phyloP scores from a whole-genome alignment of 1,140 invertebrate genomes.

The Cecropterus lyciades region DNA sequence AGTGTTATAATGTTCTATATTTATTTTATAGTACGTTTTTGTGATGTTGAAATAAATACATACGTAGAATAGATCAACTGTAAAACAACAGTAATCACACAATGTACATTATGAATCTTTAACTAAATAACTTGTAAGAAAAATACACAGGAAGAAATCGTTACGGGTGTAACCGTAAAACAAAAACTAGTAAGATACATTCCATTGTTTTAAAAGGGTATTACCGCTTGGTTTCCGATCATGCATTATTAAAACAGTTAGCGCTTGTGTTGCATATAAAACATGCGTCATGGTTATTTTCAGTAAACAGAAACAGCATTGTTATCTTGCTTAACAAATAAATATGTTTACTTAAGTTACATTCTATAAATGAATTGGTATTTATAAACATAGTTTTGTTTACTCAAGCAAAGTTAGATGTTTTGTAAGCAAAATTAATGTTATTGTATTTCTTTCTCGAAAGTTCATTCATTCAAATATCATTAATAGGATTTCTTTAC shows the following conservation, averaged over 20 bases:
- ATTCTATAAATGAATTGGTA: neutral
- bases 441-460: too few relatives aligned
- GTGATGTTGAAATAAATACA: too few relatives aligned
- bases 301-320: slow-evolving; percentile 24
- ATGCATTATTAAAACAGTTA: slow-evolving; percentile 29
- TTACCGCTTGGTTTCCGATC: slow-evolving; percentile 35
- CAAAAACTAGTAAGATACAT: slow-evolving; percentile 23
- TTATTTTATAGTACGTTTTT: too few relatives aligned
- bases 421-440: neutral
- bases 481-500: too few relatives aligned
- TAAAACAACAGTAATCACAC: neutral
- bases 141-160: slow-evolving; percentile 11
- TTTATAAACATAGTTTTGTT: neutral
- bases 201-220: slow-evolving; percentile 29
- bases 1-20: too few relatives aligned
- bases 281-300: slow-evolving; percentile 17
- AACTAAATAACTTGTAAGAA: neutral
- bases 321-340: slow-evolving; percentile 2
- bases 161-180: slow-evolving; percentile 18
- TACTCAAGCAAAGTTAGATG: neutral
- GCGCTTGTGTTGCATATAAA: slow-evolving; percentile 20
- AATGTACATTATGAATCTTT: neutral
- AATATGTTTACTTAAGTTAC: neutral
- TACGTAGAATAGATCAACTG: neutral
- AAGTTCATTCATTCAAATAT: too few relatives aligned